Conservation (phyloP, 2,888 invertebrate genomes). For the Agrochola lota region DNA sequence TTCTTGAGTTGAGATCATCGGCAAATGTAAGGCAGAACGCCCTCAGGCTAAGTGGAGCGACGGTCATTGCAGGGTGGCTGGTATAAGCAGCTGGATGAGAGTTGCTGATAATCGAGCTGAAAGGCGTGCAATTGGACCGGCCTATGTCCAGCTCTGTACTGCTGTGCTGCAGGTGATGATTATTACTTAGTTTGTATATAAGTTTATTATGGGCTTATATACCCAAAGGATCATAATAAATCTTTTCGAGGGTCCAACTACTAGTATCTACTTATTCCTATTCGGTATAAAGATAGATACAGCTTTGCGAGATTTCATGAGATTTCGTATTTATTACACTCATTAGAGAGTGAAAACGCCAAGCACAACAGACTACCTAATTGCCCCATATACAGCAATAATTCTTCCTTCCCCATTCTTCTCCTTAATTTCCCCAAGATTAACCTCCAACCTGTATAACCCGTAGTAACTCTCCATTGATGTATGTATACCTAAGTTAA, state of each 20-base stretch:
- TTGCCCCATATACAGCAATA: not conserved
- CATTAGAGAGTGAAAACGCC: not conserved
- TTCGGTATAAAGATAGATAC: not conserved
- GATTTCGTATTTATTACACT: not conserved
- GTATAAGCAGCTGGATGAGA: too few relatives aligned
- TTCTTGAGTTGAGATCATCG: not conserved
- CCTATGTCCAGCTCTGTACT: not conserved
- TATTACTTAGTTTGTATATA: not conserved
- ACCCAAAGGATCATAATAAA: not conserved
- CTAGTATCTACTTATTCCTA: not conserved
- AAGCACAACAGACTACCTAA: not conserved
- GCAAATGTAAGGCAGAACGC: not conserved
- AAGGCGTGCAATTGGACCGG: not conserved
- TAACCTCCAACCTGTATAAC: slow-evolving; percentile 36
- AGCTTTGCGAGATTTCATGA: not conserved
- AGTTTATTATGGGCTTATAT: not conserved
- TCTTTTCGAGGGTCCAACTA: not conserved
- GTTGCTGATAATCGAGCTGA: too few relatives aligned
- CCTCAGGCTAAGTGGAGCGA: not conserved
- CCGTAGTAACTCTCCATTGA: slow-evolving; percentile 26
- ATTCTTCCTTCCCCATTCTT: slow-evolving; percentile 28
- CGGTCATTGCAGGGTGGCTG: too few relatives aligned
- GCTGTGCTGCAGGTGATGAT: not conserved
- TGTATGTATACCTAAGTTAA: slow-evolving; percentile 19
- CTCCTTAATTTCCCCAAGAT: not conserved